Evolutionary conservation across 2,797 vertebrate species (phyloP).

Genomic region (Prunella strophiata): DNA sequence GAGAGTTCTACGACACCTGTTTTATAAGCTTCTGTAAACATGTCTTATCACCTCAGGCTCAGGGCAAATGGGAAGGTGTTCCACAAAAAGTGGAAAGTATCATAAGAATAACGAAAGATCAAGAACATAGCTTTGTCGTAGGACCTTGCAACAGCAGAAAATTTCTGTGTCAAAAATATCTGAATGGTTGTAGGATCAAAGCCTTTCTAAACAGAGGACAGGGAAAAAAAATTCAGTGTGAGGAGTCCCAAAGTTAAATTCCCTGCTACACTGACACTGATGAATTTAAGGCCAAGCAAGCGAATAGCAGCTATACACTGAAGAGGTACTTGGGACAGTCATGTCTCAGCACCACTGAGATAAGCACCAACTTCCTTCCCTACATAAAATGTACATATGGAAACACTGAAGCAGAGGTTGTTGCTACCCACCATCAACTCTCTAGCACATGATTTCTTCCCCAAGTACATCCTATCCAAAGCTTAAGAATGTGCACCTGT

Average conservation of each 20-base stretch:
- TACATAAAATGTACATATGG: fast-evolving
- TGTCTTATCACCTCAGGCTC: background rate
- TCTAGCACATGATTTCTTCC: background rate
- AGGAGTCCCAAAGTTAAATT: background rate
- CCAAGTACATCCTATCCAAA: background rate
- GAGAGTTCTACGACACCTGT: background rate
- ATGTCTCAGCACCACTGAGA: background rate
- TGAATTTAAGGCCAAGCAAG: background rate
- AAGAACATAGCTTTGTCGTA: background rate
- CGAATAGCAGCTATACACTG: background rate
- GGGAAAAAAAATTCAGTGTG: background rate
- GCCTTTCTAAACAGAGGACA: background rate
- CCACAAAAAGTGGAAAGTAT: background rate
- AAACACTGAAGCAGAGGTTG: background rate
- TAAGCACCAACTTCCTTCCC: background rate
- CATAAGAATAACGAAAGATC: background rate
- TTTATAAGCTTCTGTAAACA: constrained; percentile 1
- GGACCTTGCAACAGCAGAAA: background rate
- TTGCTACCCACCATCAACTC: background rate
- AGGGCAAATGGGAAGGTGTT: background rate
- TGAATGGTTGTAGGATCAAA: background rate
- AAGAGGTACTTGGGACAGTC: background rate
- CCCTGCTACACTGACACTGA: background rate
- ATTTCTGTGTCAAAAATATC: background rate
- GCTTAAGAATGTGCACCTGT: background rate